Conservation (phyloP, 1,140 invertebrate species). For the Dolichoris vasculosae region DNA sequence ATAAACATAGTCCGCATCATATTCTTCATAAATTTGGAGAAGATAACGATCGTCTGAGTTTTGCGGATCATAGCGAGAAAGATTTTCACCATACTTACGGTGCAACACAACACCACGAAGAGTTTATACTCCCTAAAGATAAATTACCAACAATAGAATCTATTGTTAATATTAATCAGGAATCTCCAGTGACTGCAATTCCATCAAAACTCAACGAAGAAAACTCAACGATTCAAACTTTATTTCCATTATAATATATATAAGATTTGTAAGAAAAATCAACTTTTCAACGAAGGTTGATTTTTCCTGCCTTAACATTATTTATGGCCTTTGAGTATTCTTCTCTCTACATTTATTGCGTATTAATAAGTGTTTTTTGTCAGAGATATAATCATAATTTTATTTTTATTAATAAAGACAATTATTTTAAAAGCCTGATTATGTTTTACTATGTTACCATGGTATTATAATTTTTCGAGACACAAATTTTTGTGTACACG, state of each 20-base stretch:
- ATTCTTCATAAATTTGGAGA: slow-evolving; percentile 4
- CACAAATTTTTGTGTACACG: too few species aligned
- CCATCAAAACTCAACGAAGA: not conserved
- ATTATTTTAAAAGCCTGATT: slow-evolving; percentile 20
- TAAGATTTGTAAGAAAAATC: slow-evolving; percentile 33
- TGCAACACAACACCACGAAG: slow-evolving; percentile 34
- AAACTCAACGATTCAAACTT: not conserved
- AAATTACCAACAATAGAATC: slow-evolving; percentile 5
- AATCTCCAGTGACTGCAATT: not conserved
- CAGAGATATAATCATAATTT: slow-evolving; percentile 19
- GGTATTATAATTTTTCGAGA: not conserved
- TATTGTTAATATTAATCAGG: not conserved
- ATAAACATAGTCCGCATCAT: slow-evolving; percentile 1
- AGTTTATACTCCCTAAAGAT: slow-evolving; percentile 27
- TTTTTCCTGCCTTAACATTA: not conserved
- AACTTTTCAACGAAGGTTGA: not conserved
- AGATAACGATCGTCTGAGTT: not conserved
- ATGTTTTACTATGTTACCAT: slow-evolving; percentile 2
- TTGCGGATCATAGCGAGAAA: not conserved
- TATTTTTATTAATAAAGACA: slow-evolving; percentile 45
- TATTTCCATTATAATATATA: slow-evolving; percentile 6
- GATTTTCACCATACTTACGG: slow-evolving; percentile 3
- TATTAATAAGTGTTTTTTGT: slow-evolving; percentile 7
- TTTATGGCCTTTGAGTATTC: not conserved
- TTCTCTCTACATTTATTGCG: not conserved